Evolutionary conservation across 1,140 invertebrate genomes (phyloP).

Genomic region (Asobara japonica): DNA sequence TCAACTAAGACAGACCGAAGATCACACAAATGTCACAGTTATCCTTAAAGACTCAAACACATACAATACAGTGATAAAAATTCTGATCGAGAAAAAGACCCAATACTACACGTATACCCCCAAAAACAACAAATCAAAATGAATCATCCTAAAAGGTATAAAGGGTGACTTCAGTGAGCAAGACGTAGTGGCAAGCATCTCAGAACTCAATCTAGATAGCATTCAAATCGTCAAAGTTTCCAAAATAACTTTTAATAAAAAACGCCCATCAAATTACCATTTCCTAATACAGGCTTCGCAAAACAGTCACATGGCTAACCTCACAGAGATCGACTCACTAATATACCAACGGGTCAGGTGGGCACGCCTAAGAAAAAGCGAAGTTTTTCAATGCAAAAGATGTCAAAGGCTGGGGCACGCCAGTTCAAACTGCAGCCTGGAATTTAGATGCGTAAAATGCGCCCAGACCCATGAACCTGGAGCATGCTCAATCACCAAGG

Average conservation of each 20-base stretch:
- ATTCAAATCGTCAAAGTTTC: background rate
- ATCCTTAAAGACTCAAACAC: background rate
- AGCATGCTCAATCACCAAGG: background rate
- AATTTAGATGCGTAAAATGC: conserved; percentile 23
- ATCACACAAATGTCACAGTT: background rate
- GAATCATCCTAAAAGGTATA: conserved; percentile 25
- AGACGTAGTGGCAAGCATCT: conserved; percentile 18
- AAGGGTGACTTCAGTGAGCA: conserved; percentile 4
- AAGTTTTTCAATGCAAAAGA: conserved; percentile 14
- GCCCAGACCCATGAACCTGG: background rate
- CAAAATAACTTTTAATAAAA: conserved; percentile 11
- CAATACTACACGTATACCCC: conserved; percentile 27
- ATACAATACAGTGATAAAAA: background rate
- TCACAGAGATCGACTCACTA: background rate
- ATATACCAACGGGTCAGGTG: conserved; percentile 19
- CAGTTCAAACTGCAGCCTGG: conserved; percentile 8
- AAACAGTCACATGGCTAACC: background rate
- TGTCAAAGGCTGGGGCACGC: conserved; percentile 28
- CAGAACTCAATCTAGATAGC: background rate
- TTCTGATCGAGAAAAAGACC: background rate
- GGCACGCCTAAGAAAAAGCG: conserved; percentile 10
- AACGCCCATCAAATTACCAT: background rate
- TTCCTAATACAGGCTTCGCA: background rate
- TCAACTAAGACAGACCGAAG: background rate
- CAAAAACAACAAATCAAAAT: conserved; percentile 14